Percentiles rank a stretch among this genome's conserved stretches.
Conservation (phyloP, 2,888 invertebrate genomes). For the Morpho deidamia region DNA sequence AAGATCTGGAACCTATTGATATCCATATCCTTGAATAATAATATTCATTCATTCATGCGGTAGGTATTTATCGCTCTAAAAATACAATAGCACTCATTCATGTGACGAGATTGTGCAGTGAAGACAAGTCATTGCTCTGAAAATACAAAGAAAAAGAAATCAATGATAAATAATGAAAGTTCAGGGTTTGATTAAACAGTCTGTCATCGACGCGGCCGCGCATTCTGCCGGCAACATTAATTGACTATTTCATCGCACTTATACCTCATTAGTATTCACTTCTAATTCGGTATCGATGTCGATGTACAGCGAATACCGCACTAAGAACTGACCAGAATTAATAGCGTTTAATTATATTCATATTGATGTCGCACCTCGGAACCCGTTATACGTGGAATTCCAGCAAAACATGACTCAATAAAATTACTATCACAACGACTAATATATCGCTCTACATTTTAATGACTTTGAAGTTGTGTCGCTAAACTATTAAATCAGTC, state of each 20-base stretch:
- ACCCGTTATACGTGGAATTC: constrained; percentile 30
- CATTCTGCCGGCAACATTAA: constrained; percentile 61
- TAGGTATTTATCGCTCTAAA: too few relatives aligned
- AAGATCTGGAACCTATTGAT: too few relatives aligned
- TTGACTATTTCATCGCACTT: constrained; percentile 64
- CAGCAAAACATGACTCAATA: constrained; percentile 17
- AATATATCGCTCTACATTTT: constrained; percentile 3
- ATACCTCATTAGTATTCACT: constrained; percentile 59
- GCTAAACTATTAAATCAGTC: background rate
- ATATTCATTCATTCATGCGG: too few relatives aligned
- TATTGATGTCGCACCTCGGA: constrained; percentile 33
- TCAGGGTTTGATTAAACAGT: constrained; percentile 60
- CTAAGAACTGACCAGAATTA: constrained; percentile 34
- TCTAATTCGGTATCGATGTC: constrained; percentile 33
- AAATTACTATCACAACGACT: constrained; percentile 16
- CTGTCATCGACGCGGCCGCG: constrained; percentile 53
- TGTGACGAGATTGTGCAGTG: too few relatives aligned
- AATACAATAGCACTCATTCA: too few relatives aligned
- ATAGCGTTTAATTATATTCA: constrained; percentile 36
- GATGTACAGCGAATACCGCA: constrained; percentile 24
- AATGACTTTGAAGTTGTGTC: background rate
- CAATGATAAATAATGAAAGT: constrained; percentile 66
- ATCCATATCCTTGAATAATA: too few relatives aligned
- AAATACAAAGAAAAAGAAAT: constrained; percentile 27
- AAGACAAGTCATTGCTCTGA: constrained; percentile 1